Evolutionary conservation across 1,140 invertebrate genomes (phyloP).

Genomic region (Rhynchophorus ferrugineus): DNA sequence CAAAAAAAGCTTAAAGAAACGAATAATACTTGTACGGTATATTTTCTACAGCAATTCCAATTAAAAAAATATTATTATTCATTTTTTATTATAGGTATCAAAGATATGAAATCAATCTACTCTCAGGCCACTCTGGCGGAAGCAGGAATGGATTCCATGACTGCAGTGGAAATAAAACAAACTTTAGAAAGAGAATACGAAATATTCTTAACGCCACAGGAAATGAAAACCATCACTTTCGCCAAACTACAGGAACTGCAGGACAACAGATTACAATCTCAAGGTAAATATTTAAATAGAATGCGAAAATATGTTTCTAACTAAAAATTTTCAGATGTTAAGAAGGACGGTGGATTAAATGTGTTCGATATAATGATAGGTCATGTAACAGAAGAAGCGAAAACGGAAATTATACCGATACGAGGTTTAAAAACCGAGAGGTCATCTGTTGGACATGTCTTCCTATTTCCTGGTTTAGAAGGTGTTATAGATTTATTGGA

Average conservation of each 20-base stretch:
- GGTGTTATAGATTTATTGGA: slow-evolving; percentile 56
- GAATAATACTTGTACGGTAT: too few relatives aligned
- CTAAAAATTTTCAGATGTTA: not conserved
- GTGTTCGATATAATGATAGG: slow-evolving; percentile 5
- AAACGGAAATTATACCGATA: not conserved
- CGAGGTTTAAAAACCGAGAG: not conserved
- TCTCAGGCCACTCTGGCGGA: slow-evolving; percentile 64
- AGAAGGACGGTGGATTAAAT: too few relatives aligned
- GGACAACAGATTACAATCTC: not conserved
- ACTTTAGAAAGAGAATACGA: slow-evolving; percentile 56
- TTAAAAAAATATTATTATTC: not conserved
- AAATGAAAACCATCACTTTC: slow-evolving; percentile 46
- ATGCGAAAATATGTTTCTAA: too few relatives aligned
- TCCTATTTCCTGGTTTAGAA: slow-evolving; percentile 76
- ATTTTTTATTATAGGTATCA: slow-evolving; percentile 7
- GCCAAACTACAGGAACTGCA: not conserved
- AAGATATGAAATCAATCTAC: slow-evolving; percentile 42
- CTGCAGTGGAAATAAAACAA: slow-evolving; percentile 74
- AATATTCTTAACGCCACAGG: slow-evolving; percentile 49
- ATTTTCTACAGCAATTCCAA: too few relatives aligned
- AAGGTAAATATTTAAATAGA: not conserved
- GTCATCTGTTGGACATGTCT: too few relatives aligned
- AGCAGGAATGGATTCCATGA: slow-evolving; percentile 80
- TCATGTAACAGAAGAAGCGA: not conserved
- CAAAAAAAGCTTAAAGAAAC: too few relatives aligned